These are phyloP conservation scores for Drosophila cardini DNA, from an alignment of 1,140 invertebrate genomes.

Conservation along the genomic window DNA sequence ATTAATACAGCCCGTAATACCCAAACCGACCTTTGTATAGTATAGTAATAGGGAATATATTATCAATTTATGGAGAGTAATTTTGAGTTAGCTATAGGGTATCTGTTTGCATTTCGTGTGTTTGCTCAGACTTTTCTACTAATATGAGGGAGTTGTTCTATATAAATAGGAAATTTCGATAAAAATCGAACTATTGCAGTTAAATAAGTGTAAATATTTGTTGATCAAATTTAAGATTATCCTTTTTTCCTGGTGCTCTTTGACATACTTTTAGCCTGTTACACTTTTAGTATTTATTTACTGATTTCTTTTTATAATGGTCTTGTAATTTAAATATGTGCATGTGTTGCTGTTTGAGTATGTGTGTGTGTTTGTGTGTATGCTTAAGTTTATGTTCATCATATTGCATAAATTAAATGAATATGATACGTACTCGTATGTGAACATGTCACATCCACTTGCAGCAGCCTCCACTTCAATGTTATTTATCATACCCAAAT, in stretches of 20 bases:
- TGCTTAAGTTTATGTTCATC: conserved; percentile 29
- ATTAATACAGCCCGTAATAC: conserved; percentile 1
- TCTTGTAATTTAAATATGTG: conserved; percentile 28
- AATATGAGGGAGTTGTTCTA: no score
- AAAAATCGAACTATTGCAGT: no score
- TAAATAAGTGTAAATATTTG: no score
- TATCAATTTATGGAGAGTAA: no score
- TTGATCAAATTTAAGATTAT: no score
- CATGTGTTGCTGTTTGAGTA: neutral
- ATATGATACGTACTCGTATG: neutral
- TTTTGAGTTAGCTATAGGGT: no score
- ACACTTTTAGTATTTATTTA: conserved; percentile 25
- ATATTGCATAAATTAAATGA: conserved; percentile 43
- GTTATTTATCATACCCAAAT: conserved; percentile 4
- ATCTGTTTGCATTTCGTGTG: no score
- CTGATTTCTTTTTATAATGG: conserved; percentile 10
- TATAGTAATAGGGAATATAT: no score
- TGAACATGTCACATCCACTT: neutral
- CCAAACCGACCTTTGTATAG: no score
- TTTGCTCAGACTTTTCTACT: no score
- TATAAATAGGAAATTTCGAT: no score
- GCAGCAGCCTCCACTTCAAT: conserved; percentile 8
- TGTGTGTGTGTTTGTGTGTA: conserved; percentile 17
- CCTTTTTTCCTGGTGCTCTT: no score
- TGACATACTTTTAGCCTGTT: neutral